Base-by-base conservation (phyloP, 1,140 invertebrate species). In the Pygmarrhopalites habei region DNA sequence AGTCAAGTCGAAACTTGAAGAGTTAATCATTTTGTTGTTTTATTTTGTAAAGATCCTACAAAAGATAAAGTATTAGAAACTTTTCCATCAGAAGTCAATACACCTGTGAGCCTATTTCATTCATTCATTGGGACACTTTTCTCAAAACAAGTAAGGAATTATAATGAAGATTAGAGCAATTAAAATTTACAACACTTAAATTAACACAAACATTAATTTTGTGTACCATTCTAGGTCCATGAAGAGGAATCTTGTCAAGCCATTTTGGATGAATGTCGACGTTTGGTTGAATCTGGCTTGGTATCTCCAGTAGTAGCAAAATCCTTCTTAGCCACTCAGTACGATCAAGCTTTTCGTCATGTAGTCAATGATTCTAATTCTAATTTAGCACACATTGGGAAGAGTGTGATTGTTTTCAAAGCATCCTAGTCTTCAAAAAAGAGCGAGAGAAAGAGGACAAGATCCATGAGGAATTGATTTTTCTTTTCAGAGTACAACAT, bases 301-400 rank as follows among this genome's bases (percentile, higher is more conserved):
- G 41, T 67, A 2, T 58, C 66, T 17, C 68, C 68, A n/a, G 62
- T 70, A 7, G 68, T 70, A 14, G 57, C 68, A n/a, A 67, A 64
- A 59, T 59, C 65, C 19, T 70, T 70, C 53, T 51, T 70, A 19
- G 47, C 62, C 23, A 65, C 51, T 43, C 68, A 70, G 25, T 70
- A 65, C 32, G 68, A 70, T 53, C 68, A 70, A 57, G 68, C 68
- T 1, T 70, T 70, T 62, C 52, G 68, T 15, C 65, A 70, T 57
- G 68, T 70, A 44, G 53, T 62, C 2, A 64, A 63, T 55, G 58
- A 39, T 2, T 49, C 59, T 7, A 58, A 53, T 47, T 62, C 65
- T 17, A 29, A 65, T 3, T 52, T 62, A 56, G 68, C 68, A 19
- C 61, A 66, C 41, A 62, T 70, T 17, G 68, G 68, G 28, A 70